These are phyloP conservation scores for Plestiodon gilberti DNA, from an alignment of 2,113 vertebrate genomes.

Conservation along the genomic window DNA sequence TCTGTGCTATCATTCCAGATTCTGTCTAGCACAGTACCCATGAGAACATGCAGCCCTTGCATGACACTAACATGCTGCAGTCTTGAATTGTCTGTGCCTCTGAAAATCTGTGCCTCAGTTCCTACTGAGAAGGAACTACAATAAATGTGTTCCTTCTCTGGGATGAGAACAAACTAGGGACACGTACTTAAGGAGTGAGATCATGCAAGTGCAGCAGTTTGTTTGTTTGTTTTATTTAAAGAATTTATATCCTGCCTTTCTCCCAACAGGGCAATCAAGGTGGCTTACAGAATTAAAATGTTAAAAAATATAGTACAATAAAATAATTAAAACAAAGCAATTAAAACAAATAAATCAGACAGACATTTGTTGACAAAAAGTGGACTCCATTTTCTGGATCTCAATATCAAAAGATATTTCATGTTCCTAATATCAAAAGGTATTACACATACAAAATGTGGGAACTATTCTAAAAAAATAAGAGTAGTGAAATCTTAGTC, in stretches of 20 bases:
- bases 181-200: not conserved
- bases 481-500: not conserved
- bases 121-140: no score
- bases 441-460: accelerated
- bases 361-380: no score
- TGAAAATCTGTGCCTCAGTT: not conserved
- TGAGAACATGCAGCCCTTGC: not conserved
- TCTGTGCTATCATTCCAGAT: not conserved
- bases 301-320: no score
- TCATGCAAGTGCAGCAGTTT: not conserved
- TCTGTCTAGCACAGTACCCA: not conserved
- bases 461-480: not conserved
- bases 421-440: not conserved
- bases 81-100: not conserved
- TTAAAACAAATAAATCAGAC: no score
- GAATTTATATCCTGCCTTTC: no score
- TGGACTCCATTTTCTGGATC: not conserved
- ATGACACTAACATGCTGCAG: not conserved
- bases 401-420: accelerated
- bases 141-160: not conserved
- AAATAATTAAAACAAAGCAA: no score
- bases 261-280: no score
- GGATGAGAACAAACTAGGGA: not conserved
- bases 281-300: no score
- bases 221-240: no score